These are phyloP conservation scores for Coregonus clupeaformis DNA, from an alignment of 2,113 vertebrate genomes.

Conservation along the genomic window DNA sequence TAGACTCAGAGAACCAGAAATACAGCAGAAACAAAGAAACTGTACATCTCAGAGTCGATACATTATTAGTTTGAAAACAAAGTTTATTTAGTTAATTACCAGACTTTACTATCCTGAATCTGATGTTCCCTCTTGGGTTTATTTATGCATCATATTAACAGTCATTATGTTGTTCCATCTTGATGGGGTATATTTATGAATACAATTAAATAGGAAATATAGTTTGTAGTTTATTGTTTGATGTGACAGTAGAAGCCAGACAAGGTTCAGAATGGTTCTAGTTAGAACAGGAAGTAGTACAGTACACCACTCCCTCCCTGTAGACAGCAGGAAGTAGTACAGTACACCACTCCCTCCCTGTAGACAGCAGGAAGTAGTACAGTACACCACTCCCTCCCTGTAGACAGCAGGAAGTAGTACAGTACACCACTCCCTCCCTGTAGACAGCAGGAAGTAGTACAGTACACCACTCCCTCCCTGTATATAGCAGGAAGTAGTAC, in stretches of 20 bases:
- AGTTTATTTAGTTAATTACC: conserved; percentile 51
- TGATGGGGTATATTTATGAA: not conserved
- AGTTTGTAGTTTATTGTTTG: not conserved
- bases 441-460: too few relatives aligned
- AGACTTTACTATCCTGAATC: conserved; percentile 19
- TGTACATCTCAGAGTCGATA: conserved; percentile 39
- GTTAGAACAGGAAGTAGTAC: too few relatives aligned
- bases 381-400: too few relatives aligned
- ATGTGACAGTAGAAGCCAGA: not conserved
- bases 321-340: too few relatives aligned
- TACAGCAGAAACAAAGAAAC: conserved; percentile 25
- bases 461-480: too few relatives aligned
- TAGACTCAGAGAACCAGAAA: conserved; percentile 58
- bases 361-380: too few relatives aligned
- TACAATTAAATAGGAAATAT: not conserved
- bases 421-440: too few relatives aligned
- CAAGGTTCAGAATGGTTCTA: not conserved
- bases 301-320: too few relatives aligned
- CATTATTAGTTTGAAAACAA: conserved; percentile 57
- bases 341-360: too few relatives aligned
- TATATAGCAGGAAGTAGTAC: too few relatives aligned
- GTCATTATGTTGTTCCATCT: too few relatives aligned
- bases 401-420: too few relatives aligned
- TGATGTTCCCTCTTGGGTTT: not conserved
- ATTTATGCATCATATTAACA: not conserved